Percentiles rank a stretch among this genome's conserved stretches.
Conservation (phyloP, 2,113 vertebrate species). For the Pseudolaguvia tuberculata region DNA sequence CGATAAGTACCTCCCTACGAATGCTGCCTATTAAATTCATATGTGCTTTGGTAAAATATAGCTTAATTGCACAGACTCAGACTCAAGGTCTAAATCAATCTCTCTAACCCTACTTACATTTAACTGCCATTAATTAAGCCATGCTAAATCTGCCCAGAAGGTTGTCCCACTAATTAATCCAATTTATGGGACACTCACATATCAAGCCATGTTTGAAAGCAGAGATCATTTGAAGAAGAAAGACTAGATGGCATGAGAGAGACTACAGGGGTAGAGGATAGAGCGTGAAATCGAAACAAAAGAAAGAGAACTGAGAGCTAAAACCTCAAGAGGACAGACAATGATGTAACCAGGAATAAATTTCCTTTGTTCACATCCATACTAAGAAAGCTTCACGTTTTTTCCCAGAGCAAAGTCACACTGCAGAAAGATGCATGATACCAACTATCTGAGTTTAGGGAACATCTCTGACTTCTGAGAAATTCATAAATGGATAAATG, state of each 20-base stretch:
- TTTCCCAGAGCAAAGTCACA: neutral
- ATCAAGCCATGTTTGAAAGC: conserved; percentile 35
- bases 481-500: neutral
- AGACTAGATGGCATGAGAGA: conserved; percentile 8
- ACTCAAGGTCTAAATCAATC: conserved; percentile 24
- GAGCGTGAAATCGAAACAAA: conserved; percentile 15
- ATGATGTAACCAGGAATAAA: conserved; percentile 44
- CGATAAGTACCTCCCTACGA: neutral
- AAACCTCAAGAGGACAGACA: conserved; percentile 30
- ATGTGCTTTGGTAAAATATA: conserved; percentile 12
- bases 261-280: conserved; percentile 23
- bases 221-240: neutral
- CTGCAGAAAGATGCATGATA: neutral
- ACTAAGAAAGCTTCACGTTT: conserved; percentile 17
- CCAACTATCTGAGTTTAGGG: neutral
- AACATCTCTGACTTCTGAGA: neutral
- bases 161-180: conserved; percentile 54
- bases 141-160: conserved; percentile 50
- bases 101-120: conserved; percentile 37
- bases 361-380: conserved; percentile 42
- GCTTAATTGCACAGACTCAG: conserved; percentile 10
- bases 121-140: conserved; percentile 51
- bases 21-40: neutral
- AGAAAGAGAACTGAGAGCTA: conserved; percentile 22
- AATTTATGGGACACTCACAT: conserved; percentile 54